Evolutionary conservation across 2,888 invertebrate genomes (phyloP), one percentile per base, ranked within the genome.

Genomic region (Rhagium mordax): DNA sequence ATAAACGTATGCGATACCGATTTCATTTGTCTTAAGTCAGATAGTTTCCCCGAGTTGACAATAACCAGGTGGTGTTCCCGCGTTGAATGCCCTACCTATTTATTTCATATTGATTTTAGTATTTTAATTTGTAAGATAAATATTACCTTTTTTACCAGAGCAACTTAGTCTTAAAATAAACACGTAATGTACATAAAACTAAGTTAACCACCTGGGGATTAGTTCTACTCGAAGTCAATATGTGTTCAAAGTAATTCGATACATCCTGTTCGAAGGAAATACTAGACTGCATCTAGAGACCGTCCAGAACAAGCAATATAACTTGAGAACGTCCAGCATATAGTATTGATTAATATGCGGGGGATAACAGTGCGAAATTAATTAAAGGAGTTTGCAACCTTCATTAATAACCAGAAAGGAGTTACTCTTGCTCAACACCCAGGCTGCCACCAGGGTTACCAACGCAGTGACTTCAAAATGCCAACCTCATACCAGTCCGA

Each of bases 371-470:
- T 83, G 85, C 84, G 84, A 88, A 87, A 88, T 88, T 88, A 88
- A 88, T 88, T 88, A 87, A 88, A 87, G 87, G 87, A 87, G 87
- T 87, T 87, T 86, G 85, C 84, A 87, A 85, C 87, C 87, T 87
- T 87, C 88, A 87, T 88, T 88, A 87, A 88, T 87, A 87, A 86
- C 85, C 82, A 82, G 82, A 84, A 84, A 85, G 85, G 85, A 85
- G 85, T 82, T 81, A 83, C 82, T 84, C 83, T 84, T 83, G 84
- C 81, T 79, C 81, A 82, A 83, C 82, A 81, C 79, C 79, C 79
- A 74, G 74, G 65, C 78, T 74, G 77, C 76, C 76, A 76, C 75
- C 69, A 64, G 75, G 62, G 55, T 69, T 64, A 59, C 72, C 70
- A 65, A 64, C 73, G 70, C 73, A 61, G 69, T 67, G 73, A 78